phyloP scores from a whole-genome alignment of 2,888 invertebrate species.

The Lagria hirta region DNA sequence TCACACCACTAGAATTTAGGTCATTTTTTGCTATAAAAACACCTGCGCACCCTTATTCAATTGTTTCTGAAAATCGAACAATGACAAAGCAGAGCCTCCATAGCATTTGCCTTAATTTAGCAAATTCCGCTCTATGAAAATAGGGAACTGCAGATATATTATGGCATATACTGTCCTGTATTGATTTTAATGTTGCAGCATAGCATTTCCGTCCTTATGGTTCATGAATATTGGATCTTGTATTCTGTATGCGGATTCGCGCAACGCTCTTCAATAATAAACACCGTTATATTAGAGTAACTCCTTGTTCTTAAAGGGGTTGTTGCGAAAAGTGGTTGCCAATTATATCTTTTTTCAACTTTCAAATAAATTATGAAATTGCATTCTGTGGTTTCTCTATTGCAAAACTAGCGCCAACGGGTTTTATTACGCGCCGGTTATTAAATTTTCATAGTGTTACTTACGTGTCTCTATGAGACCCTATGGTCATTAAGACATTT shows the following conservation, averaged over 20 bases:
- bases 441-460: conserved; percentile 27
- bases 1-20: conserved; percentile 21
- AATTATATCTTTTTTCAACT: conserved; percentile 25
- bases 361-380: conserved; percentile 49
- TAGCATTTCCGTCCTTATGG: conserved; percentile 49
- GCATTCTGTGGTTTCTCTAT: conserved; percentile 48
- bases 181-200: conserved; percentile 54
- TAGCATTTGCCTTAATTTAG: conserved; percentile 10
- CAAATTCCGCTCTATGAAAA: conserved; percentile 46
- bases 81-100: conserved; percentile 10
- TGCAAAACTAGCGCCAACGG: conserved; percentile 49
- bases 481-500: too few species aligned
- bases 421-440: conserved; percentile 58
- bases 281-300: conserved; percentile 49
- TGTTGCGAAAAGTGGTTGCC: conserved; percentile 8
- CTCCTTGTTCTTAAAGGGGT: conserved; percentile 26
- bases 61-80: conserved; percentile 16
- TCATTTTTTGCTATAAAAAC: conserved; percentile 18
- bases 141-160: conserved; percentile 54
- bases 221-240: conserved; percentile 46
- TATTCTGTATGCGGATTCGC: conserved; percentile 47
- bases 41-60: conserved; percentile 11
- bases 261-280: conserved; percentile 51
- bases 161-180: conserved; percentile 54
- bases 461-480: conserved; percentile 1